phyloP scores from a whole-genome alignment of 2,888 invertebrate species.

The Boloria selene region DNA sequence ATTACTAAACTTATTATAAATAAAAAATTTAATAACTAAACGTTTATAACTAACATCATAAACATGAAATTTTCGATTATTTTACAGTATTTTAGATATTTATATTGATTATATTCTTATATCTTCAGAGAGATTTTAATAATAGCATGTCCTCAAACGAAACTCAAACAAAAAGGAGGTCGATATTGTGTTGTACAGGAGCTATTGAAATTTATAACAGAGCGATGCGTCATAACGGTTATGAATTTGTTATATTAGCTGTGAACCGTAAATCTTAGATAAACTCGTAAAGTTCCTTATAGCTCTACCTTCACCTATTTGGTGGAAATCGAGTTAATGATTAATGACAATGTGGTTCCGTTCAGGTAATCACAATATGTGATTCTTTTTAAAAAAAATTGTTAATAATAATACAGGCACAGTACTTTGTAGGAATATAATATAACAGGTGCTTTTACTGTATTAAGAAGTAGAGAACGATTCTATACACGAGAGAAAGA shows the following conservation, averaged over 20 bases:
- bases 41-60: no score
- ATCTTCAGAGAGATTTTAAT: not conserved
- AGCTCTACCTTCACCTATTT: conserved; percentile 34
- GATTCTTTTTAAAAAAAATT: not conserved
- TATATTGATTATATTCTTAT: not conserved
- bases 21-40: no score
- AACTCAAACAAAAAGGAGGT: not conserved
- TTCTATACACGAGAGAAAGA: no score
- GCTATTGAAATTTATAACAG: not conserved
- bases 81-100: no score
- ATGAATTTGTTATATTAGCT: conserved; percentile 2
- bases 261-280: conserved; percentile 19
- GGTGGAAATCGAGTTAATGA: conserved; percentile 11
- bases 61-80: no score
- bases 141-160: not conserved
- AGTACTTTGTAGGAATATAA: no score
- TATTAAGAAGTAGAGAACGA: no score
- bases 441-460: no score
- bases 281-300: conserved; percentile 32
- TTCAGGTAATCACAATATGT: not conserved
- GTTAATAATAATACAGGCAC: no score
- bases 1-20: no score
- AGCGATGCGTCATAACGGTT: conserved; percentile 10
- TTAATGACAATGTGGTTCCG: conserved; percentile 1
- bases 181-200: not conserved